A percentile compares a stretch with the other conserved stretches of the same genome.
These are phyloP conservation scores for Drosophila prosaltans DNA, from an alignment of 1,140 invertebrate genomes.

Conservation along the genomic window DNA sequence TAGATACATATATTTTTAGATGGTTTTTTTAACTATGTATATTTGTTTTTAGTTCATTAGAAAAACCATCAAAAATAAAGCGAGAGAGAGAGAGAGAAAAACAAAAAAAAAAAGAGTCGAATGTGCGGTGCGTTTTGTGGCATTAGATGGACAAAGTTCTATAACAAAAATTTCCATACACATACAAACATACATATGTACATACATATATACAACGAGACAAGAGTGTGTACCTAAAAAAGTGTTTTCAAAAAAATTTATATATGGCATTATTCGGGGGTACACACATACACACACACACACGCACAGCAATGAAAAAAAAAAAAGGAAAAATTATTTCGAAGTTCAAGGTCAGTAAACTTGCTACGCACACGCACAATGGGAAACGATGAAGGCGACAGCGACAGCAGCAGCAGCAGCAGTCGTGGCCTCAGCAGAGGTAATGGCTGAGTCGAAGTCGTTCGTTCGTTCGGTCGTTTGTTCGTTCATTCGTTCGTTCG, in stretches of 20 bases:
- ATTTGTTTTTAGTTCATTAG: conserved; percentile 46
- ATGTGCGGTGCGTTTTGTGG: conserved; percentile 7
- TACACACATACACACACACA: conserved; percentile 18
- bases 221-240: conserved; percentile 28
- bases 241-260: conserved; percentile 23
- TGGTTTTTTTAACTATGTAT: conserved; percentile 41
- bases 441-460: conserved; percentile 26
- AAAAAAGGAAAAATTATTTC: conserved; percentile 64
- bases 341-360: conserved; percentile 83
- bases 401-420: conserved; percentile 26
- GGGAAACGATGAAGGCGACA: conserved; percentile 31
- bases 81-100: background rate
- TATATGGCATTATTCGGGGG: conserved; percentile 3
- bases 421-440: conserved; percentile 21
- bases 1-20: conserved; percentile 34
- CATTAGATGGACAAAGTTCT: conserved; percentile 45
- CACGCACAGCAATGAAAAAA: conserved; percentile 28
- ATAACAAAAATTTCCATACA: conserved; percentile 1
- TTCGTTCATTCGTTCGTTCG: background rate
- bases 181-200: background rate
- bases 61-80: conserved; percentile 45
- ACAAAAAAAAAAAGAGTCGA: conserved; percentile 28
- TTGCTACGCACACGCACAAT: conserved; percentile 81
- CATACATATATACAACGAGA: conserved; percentile 17
- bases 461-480: background rate